A percentile compares a stretch with the other conserved stretches of the same genome.
phyloP scores from a whole-genome alignment of 2,888 invertebrate species.

The Andrena flavipes region DNA sequence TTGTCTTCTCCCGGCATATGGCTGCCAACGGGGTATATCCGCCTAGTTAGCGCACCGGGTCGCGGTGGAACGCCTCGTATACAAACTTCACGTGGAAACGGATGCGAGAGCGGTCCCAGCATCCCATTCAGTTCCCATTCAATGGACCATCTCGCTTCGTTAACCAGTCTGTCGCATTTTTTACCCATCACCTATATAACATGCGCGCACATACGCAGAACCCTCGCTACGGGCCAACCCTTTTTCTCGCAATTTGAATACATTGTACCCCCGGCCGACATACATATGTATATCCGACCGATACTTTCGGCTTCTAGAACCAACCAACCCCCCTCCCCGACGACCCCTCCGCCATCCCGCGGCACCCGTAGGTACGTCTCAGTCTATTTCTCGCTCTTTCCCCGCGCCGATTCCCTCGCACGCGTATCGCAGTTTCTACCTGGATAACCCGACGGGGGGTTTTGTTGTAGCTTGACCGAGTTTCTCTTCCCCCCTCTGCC shows the following conservation, averaged over 20 bases:
- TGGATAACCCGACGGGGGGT: conserved; percentile 78
- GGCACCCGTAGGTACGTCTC: conserved; percentile 54
- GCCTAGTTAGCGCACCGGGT: conserved; percentile 63
- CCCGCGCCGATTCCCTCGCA: conserved; percentile 56
- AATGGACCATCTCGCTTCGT: conserved; percentile 85
- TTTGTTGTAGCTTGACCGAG: conserved; percentile 83
- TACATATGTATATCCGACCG: conserved; percentile 84
- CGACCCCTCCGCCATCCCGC: conserved; percentile 35
- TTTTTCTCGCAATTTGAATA: conserved; percentile 84
- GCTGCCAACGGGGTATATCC: conserved; percentile 58
- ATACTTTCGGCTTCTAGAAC: conserved; percentile 72
- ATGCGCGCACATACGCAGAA: conserved; percentile 47
- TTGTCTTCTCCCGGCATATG: conserved; percentile 57
- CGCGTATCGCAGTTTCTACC: conserved; percentile 80
- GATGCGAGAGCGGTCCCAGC: conserved; percentile 78
- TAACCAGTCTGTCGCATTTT: conserved; percentile 85
- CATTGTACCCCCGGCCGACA: conserved; percentile 83
- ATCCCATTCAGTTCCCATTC: conserved; percentile 82
- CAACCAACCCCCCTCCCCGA: not conserved
- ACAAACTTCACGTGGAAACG: conserved; percentile 58
- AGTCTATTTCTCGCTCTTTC: conserved; percentile 44
- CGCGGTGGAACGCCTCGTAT: conserved; percentile 19
- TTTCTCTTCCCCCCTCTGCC: conserved; percentile 73
- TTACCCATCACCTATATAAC: conserved; percentile 80
- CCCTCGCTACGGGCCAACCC: conserved; percentile 77